These are phyloP conservation scores for Drosophila glabriapex DNA, from an alignment of 2,888 invertebrate genomes.

Conservation along the genomic window DNA sequence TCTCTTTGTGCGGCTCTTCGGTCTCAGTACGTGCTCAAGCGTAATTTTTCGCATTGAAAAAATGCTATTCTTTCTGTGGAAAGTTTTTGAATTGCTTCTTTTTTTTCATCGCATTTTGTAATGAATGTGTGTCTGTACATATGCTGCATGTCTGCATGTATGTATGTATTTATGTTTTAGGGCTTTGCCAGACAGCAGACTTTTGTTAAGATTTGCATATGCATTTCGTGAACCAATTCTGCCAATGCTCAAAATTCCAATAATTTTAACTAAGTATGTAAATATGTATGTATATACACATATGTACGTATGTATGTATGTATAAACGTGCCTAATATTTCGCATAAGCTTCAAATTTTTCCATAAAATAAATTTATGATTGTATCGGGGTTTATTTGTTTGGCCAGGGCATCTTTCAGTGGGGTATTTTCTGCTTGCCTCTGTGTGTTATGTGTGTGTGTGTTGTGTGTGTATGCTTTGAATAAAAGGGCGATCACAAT, in stretches of 20 bases:
- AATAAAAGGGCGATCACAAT: conserved; percentile 28
- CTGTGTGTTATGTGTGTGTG: conserved; percentile 11
- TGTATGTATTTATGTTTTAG: conserved; percentile 10
- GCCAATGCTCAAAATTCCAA: background rate
- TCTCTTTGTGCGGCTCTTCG: background rate
- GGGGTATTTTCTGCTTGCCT: background rate
- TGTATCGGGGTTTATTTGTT: conserved; percentile 6
- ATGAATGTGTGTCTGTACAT: background rate
- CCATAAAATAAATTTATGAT: conserved; percentile 9
- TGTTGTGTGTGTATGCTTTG: conserved; percentile 23
- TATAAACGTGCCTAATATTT: background rate
- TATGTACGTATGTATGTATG: background rate
- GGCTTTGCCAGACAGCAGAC: conserved; percentile 41
- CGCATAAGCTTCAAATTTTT: background rate
- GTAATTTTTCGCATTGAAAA: conserved; percentile 7
- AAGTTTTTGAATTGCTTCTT: background rate
- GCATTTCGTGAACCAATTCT: background rate
- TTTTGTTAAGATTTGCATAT: conserved; percentile 38
- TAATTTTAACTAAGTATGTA: background rate
- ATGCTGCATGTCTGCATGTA: background rate
- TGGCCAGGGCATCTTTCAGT: background rate
- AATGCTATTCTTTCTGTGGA: background rate
- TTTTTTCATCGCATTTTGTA: background rate
- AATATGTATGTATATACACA: too few species aligned
- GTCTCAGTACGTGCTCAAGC: background rate